These are phyloP conservation scores for Tragelaphus scriptus DNA, from an alignment of 2,113 vertebrate species.

Conservation along the genomic window DNA sequence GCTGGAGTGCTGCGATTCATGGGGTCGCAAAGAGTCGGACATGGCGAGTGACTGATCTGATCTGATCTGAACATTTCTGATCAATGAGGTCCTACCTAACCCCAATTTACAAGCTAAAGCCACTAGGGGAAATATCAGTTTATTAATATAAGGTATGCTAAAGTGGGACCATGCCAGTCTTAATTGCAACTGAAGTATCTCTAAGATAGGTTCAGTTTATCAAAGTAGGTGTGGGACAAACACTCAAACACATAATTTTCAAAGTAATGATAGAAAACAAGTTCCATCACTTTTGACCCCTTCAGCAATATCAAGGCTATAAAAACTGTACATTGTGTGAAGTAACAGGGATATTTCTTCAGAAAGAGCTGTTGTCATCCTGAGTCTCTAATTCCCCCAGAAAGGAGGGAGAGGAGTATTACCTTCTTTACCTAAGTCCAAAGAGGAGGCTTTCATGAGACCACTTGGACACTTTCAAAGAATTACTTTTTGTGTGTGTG, in stretches of 20 bases:
- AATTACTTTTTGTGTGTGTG: not conserved
- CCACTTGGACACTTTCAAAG: not conserved
- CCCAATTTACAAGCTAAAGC: not conserved
- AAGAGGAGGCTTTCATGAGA: not conserved
- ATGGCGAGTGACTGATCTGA: no score
- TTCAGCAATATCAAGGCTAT: not conserved
- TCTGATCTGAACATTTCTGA: not conserved
- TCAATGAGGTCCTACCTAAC: not conserved
- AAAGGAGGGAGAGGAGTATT: not conserved
- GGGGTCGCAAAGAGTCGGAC: no score
- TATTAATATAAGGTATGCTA: not conserved
- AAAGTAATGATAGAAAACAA: not conserved
- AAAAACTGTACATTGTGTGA: not conserved
- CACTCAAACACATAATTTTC: not conserved
- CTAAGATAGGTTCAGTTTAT: not conserved
- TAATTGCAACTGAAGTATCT: not conserved
- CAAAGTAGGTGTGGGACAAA: not conserved
- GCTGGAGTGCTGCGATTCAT: no score
- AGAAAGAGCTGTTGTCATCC: not conserved
- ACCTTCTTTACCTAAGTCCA: not conserved
- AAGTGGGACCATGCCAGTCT: not conserved
- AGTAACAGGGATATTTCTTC: not conserved
- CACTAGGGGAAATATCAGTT: not conserved
- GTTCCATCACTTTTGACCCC: not conserved
- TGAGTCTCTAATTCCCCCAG: not conserved